Conservation (phyloP, 2,113 vertebrate genomes). For the Tamias sibiricus region DNA sequence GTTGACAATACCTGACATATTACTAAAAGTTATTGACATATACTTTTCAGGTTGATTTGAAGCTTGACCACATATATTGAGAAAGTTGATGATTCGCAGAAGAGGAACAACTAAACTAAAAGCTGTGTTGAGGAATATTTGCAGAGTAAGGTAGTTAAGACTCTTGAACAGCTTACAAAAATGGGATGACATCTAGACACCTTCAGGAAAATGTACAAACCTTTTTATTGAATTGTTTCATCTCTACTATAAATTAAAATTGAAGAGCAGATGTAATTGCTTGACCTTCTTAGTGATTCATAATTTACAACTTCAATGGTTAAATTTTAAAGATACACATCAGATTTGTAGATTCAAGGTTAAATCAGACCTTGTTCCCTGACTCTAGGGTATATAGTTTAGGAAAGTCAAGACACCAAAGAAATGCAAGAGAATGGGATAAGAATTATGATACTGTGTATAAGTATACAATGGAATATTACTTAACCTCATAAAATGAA, state of each 20-base stretch:
- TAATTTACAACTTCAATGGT: background rate
- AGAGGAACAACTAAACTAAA: slow-evolving; percentile 5
- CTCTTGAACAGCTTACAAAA: background rate
- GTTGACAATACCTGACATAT: background rate
- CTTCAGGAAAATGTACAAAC: background rate
- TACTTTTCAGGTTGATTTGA: background rate
- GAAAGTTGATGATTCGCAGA: background rate
- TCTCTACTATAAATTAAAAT: background rate
- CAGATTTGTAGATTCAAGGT: background rate
- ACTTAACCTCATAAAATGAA: background rate
- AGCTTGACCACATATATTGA: background rate
- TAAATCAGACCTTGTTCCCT: background rate
- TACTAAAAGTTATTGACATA: background rate
- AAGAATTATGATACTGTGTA: background rate
- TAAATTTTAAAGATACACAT: background rate
- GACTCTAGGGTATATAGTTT: background rate
- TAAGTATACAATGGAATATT: background rate
- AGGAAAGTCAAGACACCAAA: background rate
- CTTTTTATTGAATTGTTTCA: background rate
- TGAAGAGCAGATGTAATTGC: background rate
- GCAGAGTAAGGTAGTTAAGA: background rate
- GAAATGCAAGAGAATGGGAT: background rate
- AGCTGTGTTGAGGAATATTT: background rate
- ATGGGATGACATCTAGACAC: background rate
- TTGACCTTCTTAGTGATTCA: background rate